Base-by-base conservation (phyloP, 2,888 invertebrate species). In the Stomorhina lunata region DNA sequence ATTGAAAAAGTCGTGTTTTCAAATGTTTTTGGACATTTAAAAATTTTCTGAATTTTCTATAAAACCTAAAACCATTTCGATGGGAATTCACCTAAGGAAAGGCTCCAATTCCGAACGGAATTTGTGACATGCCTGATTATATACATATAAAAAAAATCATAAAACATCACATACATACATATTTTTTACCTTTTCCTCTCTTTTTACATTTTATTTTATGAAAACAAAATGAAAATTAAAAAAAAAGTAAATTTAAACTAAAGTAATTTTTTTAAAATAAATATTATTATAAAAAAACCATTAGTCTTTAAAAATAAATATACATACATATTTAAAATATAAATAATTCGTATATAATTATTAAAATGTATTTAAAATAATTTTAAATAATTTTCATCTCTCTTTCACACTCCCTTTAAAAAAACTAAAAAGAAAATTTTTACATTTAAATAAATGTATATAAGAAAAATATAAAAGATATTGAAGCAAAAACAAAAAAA, bases 361-460 rank as follows among this genome's bases (percentile, higher is more conserved):
- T 63, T 29, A 57, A 66, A 66, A 15, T 79, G 79, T 79, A 72
- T 66, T 79, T 45, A 37, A 53, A 66, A 55, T 40, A 20, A 59
- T 45, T 69, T 57, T 22, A 17, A 48, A 37, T 17, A 48, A 25
- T 15, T 53, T 48, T 79, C 17, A 57, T 59, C 22, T 59, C 17
- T 72, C 69, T 57, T 34, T 45, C 34, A 59, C 25, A n/a, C 32
- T 59, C 32, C 34, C 15, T 37, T 34, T 37, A 25, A 34, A n/a
- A n/a, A n/a, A n/a, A 32, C 45, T 29, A 37, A 48, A 75, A 55
- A n/a, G n/a, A n/a, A 45, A 59, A 65, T 55, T 15, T 73, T 15
- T 43, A 50, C 61, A 59, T 45, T 37, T 53, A 71, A 5, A 61
- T 25, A 34, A 12, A 12, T 50, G 63, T 27, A 34, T 43, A 17